phyloP scores from a whole-genome alignment of 92 coral and sea anemone species.

The Anthopleura xanthogrammica region DNA sequence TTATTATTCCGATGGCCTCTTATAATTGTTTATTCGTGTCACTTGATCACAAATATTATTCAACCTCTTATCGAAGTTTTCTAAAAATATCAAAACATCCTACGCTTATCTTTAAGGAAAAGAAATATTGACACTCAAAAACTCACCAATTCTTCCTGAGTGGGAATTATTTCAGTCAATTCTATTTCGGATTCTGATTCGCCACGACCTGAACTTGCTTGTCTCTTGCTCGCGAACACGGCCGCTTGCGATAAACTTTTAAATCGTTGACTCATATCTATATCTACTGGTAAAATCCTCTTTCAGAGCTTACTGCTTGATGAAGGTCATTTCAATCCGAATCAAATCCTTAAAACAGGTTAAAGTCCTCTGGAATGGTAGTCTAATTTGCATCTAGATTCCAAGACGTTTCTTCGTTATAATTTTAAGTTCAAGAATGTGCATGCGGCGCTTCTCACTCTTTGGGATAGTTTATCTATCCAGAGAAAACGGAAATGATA shows the following conservation, averaged over 20 bases:
- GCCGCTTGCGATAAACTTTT: constrained; percentile 35
- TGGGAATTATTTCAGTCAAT: constrained; percentile 8
- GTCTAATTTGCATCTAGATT: neutral
- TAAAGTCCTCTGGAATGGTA: neutral
- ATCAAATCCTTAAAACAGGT: neutral
- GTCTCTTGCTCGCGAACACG: constrained; percentile 25
- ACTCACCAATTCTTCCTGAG: constrained; percentile 34
- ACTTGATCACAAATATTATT: neutral
- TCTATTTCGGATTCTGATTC: constrained; percentile 2
- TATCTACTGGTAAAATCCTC: neutral
- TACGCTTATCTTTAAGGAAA: neutral
- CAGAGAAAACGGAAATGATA: constrained; percentile 16
- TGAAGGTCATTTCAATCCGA: neutral
- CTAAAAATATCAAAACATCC: too few relatives aligned
- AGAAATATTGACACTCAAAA: neutral
- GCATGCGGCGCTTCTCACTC: neutral
- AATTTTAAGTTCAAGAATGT: constrained; percentile 22
- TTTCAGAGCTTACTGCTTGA: neutral
- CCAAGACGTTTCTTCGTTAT: neutral
- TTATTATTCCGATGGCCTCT: neutral
- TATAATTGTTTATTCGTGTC: neutral
- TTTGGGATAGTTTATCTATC: neutral
- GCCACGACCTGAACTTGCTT: constrained; percentile 1
- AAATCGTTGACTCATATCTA: constrained; percentile 24
- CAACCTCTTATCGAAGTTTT: too few relatives aligned